These are phyloP conservation scores for Nysson spinosus DNA, from an alignment of 2,888 invertebrate genomes.

Conservation along the genomic window DNA sequence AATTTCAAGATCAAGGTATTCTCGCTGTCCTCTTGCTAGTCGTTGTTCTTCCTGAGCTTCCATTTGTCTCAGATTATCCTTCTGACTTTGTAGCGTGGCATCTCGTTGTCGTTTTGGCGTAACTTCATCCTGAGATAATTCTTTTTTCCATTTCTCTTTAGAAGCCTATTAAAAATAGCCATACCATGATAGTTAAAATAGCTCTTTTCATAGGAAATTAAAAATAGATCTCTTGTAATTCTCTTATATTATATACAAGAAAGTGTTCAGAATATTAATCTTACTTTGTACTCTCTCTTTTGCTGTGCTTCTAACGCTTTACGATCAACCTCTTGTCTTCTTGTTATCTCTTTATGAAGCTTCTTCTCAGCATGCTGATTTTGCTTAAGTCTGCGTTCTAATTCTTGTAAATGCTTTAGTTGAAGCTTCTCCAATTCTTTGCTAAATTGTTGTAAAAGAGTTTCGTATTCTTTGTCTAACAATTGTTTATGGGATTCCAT, in stretches of 20 bases:
- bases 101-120: conserved; percentile 94
- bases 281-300: conserved; percentile 94
- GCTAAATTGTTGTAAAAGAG: conserved; percentile 92
- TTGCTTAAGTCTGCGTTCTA: conserved; percentile 90
- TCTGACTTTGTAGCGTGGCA: conserved; percentile 93
- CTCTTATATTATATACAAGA: neutral
- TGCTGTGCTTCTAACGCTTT: conserved; percentile 95
- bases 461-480: conserved; percentile 98
- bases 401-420: conserved; percentile 87
- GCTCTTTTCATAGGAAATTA: neutral
- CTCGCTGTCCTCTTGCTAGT: conserved; percentile 91
- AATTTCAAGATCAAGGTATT: conserved; percentile 94
- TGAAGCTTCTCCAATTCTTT: conserved; percentile 94
- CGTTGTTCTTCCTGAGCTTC: conserved; percentile 95
- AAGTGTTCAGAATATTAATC: conserved; percentile 6
- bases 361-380: conserved; percentile 95
- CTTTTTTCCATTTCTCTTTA: conserved; percentile 97
- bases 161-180: conserved; percentile 80
- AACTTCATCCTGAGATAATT: conserved; percentile 93
- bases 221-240: neutral
- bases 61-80: conserved; percentile 93
- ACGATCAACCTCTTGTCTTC: conserved; percentile 93
- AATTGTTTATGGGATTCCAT: conserved; percentile 97
- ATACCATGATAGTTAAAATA: no score
- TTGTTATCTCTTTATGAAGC: conserved; percentile 92